phyloP scores from a whole-genome alignment of 2,888 invertebrate species.

The Cynaeus angustus region DNA sequence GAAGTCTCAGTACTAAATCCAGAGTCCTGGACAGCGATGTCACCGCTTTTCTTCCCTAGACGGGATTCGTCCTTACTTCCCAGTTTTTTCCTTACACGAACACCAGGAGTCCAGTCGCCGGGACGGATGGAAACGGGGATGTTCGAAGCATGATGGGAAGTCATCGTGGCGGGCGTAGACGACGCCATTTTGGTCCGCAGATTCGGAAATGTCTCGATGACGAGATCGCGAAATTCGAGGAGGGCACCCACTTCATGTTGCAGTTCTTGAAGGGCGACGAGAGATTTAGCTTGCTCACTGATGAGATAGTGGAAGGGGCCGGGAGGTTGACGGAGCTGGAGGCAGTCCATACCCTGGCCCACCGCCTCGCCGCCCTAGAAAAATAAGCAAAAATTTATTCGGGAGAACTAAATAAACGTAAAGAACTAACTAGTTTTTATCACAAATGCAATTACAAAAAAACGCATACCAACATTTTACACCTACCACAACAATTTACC shows the following conservation, averaged over 20 bases:
- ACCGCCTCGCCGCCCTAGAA: constrained; percentile 71
- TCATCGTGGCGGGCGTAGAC: constrained; percentile 72
- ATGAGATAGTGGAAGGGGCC: constrained; percentile 88
- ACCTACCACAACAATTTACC: no score
- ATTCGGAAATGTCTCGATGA: constrained; percentile 95
- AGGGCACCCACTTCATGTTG: constrained; percentile 95
- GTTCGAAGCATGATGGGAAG: constrained; percentile 70
- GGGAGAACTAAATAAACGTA: not conserved
- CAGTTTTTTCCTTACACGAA: constrained; percentile 78
- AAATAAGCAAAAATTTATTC: constrained; percentile 30
- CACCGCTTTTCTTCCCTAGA: constrained; percentile 71
- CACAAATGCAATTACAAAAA: no score
- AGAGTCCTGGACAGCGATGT: constrained; percentile 83
- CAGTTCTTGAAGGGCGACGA: constrained; percentile 90
- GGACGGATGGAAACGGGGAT: constrained; percentile 68
- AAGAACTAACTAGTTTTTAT: no score
- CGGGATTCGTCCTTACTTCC: constrained; percentile 64
- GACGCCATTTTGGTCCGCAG: constrained; percentile 90
- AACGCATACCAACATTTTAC: no score
- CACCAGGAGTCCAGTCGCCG: constrained; percentile 87
- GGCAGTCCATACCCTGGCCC: constrained; percentile 86
- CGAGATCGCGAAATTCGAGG: constrained; percentile 93
- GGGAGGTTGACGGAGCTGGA: constrained; percentile 82
- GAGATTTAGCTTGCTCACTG: constrained; percentile 92
- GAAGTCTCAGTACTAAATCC: constrained; percentile 94